phyloP scores from a whole-genome alignment of 2,888 invertebrate genomes.

The Pegoplata infirma region DNA sequence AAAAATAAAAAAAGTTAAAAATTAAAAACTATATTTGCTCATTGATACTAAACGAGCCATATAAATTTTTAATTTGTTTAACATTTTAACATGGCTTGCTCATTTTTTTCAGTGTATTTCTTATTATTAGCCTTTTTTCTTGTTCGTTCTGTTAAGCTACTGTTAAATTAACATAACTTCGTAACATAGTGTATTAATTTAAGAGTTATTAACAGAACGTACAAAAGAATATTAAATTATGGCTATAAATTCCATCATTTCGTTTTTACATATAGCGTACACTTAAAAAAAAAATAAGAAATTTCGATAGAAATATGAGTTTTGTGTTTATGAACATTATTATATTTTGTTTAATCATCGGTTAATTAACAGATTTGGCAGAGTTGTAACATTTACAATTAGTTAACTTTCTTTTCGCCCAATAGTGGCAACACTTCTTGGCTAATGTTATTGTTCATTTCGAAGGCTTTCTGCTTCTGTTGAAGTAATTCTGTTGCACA shows the following conservation, averaged over 20 bases:
- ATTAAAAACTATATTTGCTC: background rate
- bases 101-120: background rate
- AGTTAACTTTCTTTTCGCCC: conserved; percentile 69
- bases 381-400: conserved; percentile 27
- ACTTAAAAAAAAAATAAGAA: too few species aligned
- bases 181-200: too few species aligned
- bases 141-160: too few species aligned
- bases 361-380: conserved; percentile 15
- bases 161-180: too few species aligned
- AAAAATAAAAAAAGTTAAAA: background rate
- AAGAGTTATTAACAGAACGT: too few species aligned
- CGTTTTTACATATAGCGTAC: background rate
- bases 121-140: background rate
- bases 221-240: too few species aligned
- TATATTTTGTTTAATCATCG: background rate
- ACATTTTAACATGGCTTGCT: background rate
- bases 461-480: conserved; percentile 56
- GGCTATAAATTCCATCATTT: too few species aligned
- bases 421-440: conserved; percentile 59
- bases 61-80: background rate
- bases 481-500: conserved; percentile 37
- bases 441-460: conserved; percentile 65
- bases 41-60: background rate
- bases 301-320: background rate
- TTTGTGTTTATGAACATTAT: background rate